phyloP scores from a whole-genome alignment of 2,113 vertebrate genomes.

The Dascyllus trimaculatus region DNA sequence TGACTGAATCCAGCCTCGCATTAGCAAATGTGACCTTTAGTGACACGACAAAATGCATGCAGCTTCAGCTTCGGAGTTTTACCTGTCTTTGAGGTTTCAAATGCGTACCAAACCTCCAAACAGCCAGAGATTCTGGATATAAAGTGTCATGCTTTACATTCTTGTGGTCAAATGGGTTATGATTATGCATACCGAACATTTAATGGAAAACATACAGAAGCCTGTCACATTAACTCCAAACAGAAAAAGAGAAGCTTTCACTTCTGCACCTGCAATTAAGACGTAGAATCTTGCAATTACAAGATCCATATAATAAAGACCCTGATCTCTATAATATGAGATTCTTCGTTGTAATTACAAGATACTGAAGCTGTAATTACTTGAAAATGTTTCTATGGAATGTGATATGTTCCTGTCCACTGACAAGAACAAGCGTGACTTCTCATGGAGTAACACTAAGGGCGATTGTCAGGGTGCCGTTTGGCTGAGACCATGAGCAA shows the following conservation, averaged over 20 bases:
- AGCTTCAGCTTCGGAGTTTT: constrained; percentile 13
- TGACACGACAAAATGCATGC: constrained; percentile 59
- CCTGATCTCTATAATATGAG: background rate
- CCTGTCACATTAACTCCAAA: background rate
- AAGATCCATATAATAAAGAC: constrained; percentile 1
- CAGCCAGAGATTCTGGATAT: constrained; percentile 23
- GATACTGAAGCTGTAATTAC: too few relatives aligned
- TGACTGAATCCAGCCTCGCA: background rate
- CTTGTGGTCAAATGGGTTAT: constrained; percentile 56
- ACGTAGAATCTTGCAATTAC: background rate
- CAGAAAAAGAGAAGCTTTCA: background rate
- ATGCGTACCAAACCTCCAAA: constrained; percentile 20
- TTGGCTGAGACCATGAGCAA: constrained; percentile 7
- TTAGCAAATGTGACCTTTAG: constrained; percentile 72
- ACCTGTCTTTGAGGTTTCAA: constrained; percentile 18
- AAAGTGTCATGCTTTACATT: constrained; percentile 70
- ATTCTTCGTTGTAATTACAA: background rate
- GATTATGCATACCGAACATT: background rate
- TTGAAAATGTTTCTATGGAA: constrained; percentile 9
- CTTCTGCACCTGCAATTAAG: constrained; percentile 6
- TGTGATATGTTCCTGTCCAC: background rate
- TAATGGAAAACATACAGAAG: constrained; percentile 22
- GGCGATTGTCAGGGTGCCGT: background rate
- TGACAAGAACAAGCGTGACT: background rate
- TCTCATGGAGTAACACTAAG: background rate